Percentiles rank a stretch among this genome's conserved stretches.
These are phyloP conservation scores for Samia ricini DNA, from an alignment of 1,140 invertebrate genomes.

Conservation along the genomic window DNA sequence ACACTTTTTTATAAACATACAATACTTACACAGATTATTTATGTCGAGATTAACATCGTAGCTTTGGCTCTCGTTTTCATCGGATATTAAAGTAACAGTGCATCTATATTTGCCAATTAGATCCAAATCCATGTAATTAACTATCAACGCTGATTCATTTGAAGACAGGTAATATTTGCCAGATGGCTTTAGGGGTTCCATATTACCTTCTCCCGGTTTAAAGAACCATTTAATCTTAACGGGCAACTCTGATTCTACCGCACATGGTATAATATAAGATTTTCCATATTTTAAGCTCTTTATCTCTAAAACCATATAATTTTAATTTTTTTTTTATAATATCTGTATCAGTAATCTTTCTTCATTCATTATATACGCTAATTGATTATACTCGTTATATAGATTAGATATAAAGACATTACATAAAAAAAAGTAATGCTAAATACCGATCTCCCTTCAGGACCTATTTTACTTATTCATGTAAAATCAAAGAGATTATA, in stretches of 20 bases:
- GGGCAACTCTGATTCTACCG: conserved; percentile 3
- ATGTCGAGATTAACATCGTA: conserved; percentile 1
- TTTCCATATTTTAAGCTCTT: background rate
- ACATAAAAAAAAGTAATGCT: no score
- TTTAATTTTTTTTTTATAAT: background rate
- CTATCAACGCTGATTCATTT: conserved; percentile 7
- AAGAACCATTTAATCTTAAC: conserved; percentile 13
- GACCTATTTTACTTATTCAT: no score
- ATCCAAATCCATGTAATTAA: conserved; percentile 10
- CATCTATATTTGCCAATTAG: conserved; percentile 11
- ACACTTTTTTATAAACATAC: background rate
- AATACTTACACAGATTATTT: conserved; percentile 10
- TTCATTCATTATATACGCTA: no score
- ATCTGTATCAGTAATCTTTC: no score
- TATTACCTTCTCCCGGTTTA: background rate
- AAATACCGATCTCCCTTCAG: no score
- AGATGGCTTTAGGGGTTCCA: background rate
- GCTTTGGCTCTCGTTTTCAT: background rate
- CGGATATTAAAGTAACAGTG: background rate
- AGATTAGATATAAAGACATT: no score
- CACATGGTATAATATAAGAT: conserved; percentile 3
- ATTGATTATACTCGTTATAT: no score
- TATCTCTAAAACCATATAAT: background rate
- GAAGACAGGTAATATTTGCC: background rate
- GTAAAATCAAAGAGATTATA: no score